Conservation (phyloP, 2,113 vertebrate species). For the Cyprinodon tularosa region DNA sequence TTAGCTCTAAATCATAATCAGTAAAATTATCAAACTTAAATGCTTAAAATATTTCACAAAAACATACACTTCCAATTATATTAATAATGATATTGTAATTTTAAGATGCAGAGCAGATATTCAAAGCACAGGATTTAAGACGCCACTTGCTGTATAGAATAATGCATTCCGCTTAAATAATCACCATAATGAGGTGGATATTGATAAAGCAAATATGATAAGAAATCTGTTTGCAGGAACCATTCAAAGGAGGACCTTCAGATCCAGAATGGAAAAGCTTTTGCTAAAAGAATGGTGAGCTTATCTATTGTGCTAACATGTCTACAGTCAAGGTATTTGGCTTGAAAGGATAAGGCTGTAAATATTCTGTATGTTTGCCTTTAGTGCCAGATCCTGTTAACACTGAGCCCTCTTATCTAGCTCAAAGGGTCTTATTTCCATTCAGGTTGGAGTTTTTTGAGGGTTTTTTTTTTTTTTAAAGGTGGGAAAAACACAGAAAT, state of each 20-base stretch:
- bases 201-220: not conserved
- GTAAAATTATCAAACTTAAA: too few relatives aligned
- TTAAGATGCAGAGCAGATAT: not conserved
- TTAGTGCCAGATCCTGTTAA: constrained; percentile 16
- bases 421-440: not conserved
- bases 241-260: not conserved
- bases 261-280: not conserved
- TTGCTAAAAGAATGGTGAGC: not conserved
- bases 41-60: not conserved
- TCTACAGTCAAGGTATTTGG: constrained; percentile 2
- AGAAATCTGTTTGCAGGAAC: not conserved
- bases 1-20: too few relatives aligned
- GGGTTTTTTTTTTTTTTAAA: not conserved
- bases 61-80: not conserved
- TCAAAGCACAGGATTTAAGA: not conserved
- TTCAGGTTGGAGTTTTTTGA: not conserved
- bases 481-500: not conserved
- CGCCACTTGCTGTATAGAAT: not conserved
- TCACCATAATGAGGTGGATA: not conserved
- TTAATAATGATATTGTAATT: not conserved
- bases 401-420: not conserved
- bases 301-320: constrained; percentile 5
- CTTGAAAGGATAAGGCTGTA: constrained; percentile 5
- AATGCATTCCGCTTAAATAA: not conserved
- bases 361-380: constrained; percentile 9